Evolutionary conservation across 2,113 vertebrate genomes (phyloP).

Genomic region (Amphilophus citrinellus): DNA sequence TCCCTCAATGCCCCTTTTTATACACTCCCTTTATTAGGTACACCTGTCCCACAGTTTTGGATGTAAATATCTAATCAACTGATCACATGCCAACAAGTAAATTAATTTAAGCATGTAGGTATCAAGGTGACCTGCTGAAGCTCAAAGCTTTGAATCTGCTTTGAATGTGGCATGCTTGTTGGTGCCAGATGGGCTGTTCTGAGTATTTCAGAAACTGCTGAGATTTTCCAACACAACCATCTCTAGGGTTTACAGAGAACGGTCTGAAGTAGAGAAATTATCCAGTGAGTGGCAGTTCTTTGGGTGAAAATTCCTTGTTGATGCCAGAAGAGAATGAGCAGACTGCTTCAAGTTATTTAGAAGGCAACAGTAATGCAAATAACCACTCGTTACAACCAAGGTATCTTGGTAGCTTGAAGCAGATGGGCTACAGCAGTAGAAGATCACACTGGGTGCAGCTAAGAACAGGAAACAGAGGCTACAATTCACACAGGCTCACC

Average conservation of each 20-base stretch:
- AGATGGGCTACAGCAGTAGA: background rate
- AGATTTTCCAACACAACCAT: background rate
- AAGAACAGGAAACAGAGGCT: background rate
- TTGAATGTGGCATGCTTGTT: background rate
- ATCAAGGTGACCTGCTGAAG: background rate
- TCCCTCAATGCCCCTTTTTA: background rate
- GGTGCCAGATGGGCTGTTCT: background rate
- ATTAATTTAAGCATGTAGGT: background rate
- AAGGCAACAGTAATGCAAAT: background rate
- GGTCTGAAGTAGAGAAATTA: background rate
- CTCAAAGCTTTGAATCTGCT: background rate
- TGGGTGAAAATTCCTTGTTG: background rate
- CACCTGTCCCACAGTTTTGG: background rate
- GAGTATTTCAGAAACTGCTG: background rate
- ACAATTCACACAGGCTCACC: background rate
- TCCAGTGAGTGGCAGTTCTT: background rate
- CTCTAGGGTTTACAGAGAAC: background rate
- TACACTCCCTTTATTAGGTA: background rate
- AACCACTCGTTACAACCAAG: background rate
- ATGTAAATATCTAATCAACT: background rate
- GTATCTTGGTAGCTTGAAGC: background rate
- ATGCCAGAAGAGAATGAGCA: background rate
- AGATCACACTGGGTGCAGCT: background rate
- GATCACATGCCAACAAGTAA: background rate
- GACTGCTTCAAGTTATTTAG: background rate